Evolutionary conservation across 2,797 vertebrate genomes (phyloP), one percentile per base, ranked within the genome.

Genomic region (Crypturellus tataupa): DNA sequence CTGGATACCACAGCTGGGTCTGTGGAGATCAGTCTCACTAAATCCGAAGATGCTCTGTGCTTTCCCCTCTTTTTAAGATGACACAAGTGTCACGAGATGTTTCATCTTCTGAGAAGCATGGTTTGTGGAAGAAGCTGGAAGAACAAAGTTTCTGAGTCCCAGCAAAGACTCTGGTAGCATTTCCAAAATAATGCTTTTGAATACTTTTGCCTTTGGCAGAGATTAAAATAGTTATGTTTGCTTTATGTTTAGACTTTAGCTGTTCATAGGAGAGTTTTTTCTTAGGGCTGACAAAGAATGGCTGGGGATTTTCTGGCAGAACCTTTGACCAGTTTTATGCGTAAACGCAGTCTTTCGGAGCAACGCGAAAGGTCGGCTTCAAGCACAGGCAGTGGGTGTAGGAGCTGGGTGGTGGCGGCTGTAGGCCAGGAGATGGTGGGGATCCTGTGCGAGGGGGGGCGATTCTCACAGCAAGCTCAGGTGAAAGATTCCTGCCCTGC

Each of bases 11-110:
- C n/a, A 25, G 21, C 14, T 83, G 44, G 17, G 3, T 33, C 10
- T 1, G 1, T 40, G 23, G 24, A 0, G 1, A 6, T 2, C 15
- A 2, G 2, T 70, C 35, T 82, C 40, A 40, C 16, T 14, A 64
- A 39, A 17, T 9, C 16, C 5, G 49, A 40, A 68, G 15, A 8
- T 42, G 31, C 4, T 8, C 33, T n/a, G 18, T 49, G 17, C 20
- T 60, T 17, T 76, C 35, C 63, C 10, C 27, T 72, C 42, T 69
- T 55, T 44, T 76, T 24, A 56, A 46, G 18, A 67, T 55, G 14
- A 16, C 49, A 59, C 25, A 79, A 31, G 8, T 3, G 20, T 79
- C 44, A 27, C 27, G 21, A 62, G 21, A 49, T 64, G 19, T 51
- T 68, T 68, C 16, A 13, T 64, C 2, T 78, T 81, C 55, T 63